Percentiles rank a stretch among this genome's conserved stretches.
Conservation (phyloP, 1,140 invertebrate species). For the Penaeus indicus region DNA sequence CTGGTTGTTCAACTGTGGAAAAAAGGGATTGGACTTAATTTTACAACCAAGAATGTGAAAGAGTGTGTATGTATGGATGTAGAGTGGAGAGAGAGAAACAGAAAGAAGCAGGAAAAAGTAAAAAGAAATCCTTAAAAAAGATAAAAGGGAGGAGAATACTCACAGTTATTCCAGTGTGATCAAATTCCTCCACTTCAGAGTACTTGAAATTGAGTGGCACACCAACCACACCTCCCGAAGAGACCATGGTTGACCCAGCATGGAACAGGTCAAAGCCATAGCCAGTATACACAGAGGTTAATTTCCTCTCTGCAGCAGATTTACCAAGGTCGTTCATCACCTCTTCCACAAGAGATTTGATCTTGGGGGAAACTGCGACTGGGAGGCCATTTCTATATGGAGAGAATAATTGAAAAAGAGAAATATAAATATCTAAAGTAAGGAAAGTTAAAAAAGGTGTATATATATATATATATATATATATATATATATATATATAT, state of each 20-base stretch:
- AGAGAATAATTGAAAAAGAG: no score
- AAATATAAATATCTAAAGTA: no score
- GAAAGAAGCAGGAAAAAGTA: background rate
- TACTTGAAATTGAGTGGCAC: constrained; percentile 36
- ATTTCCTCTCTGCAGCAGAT: background rate
- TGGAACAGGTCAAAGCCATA: constrained; percentile 50
- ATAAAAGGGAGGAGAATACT: background rate
- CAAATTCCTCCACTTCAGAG: constrained; percentile 16
- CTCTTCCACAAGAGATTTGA: constrained; percentile 13
- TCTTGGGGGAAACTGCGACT: background rate
- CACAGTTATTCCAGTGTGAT: constrained; percentile 28
- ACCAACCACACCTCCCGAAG: constrained; percentile 19
- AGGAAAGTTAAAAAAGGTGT: no score
- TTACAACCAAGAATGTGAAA: no score
- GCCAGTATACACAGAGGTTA: background rate
- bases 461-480: no score
- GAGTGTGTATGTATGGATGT: no score
- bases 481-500: no score
- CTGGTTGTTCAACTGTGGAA: constrained; percentile 37
- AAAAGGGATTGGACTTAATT: background rate
- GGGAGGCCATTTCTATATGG: constrained; percentile 29
- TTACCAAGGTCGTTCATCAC: constrained; percentile 31
- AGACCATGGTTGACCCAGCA: constrained; percentile 26
- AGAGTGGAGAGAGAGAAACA: background rate
- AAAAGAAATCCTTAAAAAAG: background rate